These are phyloP conservation scores for Neoarius graeffei DNA, from an alignment of 2,113 vertebrate genomes.

Conservation along the genomic window DNA sequence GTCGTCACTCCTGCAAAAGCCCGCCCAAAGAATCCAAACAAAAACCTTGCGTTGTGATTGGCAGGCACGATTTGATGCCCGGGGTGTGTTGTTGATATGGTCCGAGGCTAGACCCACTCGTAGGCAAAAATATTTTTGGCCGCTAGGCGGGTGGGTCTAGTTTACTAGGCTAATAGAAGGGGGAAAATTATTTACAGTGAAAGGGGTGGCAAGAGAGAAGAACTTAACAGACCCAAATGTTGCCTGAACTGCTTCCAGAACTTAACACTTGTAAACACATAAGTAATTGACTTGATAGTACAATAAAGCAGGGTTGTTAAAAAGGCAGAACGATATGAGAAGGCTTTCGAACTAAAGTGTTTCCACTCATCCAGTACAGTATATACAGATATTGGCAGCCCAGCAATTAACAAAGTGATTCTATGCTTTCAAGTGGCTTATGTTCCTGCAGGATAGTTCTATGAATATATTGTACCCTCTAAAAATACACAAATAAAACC, in stretches of 20 bases:
- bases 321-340: conserved; percentile 1
- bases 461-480: neutral
- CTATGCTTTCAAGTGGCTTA: neutral
- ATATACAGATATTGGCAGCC: neutral
- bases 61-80: too few species aligned
- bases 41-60: too few species aligned
- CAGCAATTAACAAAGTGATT: neutral
- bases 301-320: neutral
- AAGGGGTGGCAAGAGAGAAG: neutral
- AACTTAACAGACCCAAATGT: neutral
- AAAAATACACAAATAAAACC: neutral
- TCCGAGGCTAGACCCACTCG: too few species aligned
- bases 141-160: too few species aligned
- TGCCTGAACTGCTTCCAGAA: neutral
- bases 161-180: too few species aligned
- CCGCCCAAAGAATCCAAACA: too few species aligned
- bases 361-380: neutral
- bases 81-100: too few species aligned
- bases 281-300: neutral
- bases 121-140: too few species aligned
- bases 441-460: neutral
- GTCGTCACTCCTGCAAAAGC: too few species aligned
- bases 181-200: neutral
- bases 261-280: neutral
- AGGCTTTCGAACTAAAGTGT: neutral